These are phyloP conservation scores for Epizoanthus illoricatus DNA, from an alignment of 92 coral and sea anemone genomes.

Conservation along the genomic window DNA sequence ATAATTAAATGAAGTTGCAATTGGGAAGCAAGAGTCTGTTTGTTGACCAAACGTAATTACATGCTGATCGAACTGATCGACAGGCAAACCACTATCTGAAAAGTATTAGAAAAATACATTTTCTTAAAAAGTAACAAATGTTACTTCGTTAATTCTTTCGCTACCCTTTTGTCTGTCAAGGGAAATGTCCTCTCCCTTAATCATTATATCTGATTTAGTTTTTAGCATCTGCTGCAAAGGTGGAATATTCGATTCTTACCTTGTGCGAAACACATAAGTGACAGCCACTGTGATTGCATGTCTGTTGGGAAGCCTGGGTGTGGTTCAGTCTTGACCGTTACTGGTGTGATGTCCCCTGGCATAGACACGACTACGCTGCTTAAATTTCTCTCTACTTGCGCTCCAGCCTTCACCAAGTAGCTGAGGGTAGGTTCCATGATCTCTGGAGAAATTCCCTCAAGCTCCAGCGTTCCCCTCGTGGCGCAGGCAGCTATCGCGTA, in stretches of 20 bases:
- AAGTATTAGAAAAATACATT: neutral
- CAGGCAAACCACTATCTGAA: no score
- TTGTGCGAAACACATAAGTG: constrained; percentile 55
- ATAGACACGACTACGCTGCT: constrained; percentile 10
- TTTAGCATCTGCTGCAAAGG: neutral
- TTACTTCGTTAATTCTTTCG: neutral
- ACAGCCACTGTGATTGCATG: constrained; percentile 67
- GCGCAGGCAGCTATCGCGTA: constrained; percentile 61
- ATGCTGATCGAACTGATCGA: no score
- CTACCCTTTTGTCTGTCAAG: no score
- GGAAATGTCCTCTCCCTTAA: neutral
- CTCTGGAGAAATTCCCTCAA: constrained; percentile 13
- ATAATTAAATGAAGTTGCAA: no score
- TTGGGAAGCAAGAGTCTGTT: no score
- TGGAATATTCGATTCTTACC: constrained; percentile 6
- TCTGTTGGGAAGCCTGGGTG: constrained; percentile 72
- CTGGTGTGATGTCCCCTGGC: constrained; percentile 2
- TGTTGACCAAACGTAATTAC: no score
- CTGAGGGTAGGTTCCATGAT: constrained; percentile 42
- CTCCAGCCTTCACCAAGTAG: constrained; percentile 48
- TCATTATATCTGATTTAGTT: no score
- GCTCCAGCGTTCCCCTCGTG: constrained; percentile 48
- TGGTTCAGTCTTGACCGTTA: constrained; percentile 45
- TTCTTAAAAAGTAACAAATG: neutral
- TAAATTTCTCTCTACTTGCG: constrained; percentile 20